A percentile compares a stretch with the other conserved stretches of the same genome.
phyloP scores from a whole-genome alignment of 37 sponge, comb jelly and placozoan genomes.

The Cliona cf. orientalis region DNA sequence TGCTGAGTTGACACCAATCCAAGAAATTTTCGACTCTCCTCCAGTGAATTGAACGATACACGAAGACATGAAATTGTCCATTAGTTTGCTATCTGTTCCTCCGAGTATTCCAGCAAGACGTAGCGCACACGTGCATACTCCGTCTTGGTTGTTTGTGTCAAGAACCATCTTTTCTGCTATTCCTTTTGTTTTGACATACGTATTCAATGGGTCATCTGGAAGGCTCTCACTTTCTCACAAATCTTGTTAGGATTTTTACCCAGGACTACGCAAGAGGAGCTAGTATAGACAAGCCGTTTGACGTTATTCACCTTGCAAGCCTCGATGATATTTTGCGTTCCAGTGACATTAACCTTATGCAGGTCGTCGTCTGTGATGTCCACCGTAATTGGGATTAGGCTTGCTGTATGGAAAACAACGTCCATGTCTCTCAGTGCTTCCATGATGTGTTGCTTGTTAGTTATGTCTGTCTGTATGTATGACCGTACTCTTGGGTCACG shows the following conservation, averaged over 20 bases:
- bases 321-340: conserved; percentile 8
- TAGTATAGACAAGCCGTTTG: conserved; percentile 24
- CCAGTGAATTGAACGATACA: background rate
- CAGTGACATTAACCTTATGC: conserved; percentile 1
- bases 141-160: background rate
- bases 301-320: conserved; percentile 9
- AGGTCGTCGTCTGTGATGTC: background rate
- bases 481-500: background rate
- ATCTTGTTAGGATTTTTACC: background rate
- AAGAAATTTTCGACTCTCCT: background rate
- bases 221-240: background rate
- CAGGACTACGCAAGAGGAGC: conserved; percentile 4
- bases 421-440: conserved; percentile 5
- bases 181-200: conserved; percentile 7
- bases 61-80: background rate
- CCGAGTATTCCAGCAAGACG: background rate
- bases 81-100: background rate
- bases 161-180: conserved; percentile 2
- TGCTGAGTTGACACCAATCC: background rate
- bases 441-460: background rate
- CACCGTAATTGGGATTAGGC: background rate
- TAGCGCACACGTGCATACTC: background rate
- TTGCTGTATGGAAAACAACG: conserved; percentile 19
- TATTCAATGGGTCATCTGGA: conserved; percentile 1
- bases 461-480: conserved; percentile 15